Evolutionary conservation across 2,797 vertebrate species (phyloP), one percentile per base, ranked within the genome.

Genomic region (Halcyon leucocephala): DNA sequence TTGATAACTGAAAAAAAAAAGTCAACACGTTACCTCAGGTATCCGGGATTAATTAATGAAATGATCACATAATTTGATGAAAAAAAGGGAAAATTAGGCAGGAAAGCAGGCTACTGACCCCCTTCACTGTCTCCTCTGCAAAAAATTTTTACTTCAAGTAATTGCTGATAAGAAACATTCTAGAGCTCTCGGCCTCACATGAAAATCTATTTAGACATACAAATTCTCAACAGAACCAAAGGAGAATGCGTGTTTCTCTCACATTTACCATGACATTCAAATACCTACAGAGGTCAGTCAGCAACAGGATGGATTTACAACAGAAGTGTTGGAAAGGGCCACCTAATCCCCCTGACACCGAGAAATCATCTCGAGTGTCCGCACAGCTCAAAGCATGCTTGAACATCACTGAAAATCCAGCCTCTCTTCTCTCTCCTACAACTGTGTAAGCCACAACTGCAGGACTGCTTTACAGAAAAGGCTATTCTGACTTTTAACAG

Each of bases 101-200:
- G 21, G 24, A 70, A 73, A 89, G 33, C n/a, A 55, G 7, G 18
- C 6, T 37, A 41, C 20, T 0, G 0, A 44, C 29, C 49, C 6
- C 12, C 13, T 82, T 19, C 28, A 21, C 33, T 57, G 21, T 74
- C 20, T 55, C 31, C 15, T 62, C 26, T 0, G 5, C n/a, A 60
- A 10, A 81, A 21, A 28, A 22, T 8, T 57, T 88, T 66, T 21
- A 70, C 22, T 70, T 20, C 14, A 31, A 80, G 35, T 21, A 54
- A 54, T 4, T 41, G 24, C 62, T 42, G 31, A 64, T 52, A 83
- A 65, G 42, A 12, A 87, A 42, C 29, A 33, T 60, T 62, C 35
- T 22, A 60, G 22, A 21, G 54, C 46, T 87, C 44, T 61, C 67
- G 74, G 54, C 12, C 16, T 49, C 42, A 58, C 28, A 17, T 3